These are phyloP conservation scores for Corbicula japonica DNA, from an alignment of 2,888 invertebrate species.

Conservation along the genomic window DNA sequence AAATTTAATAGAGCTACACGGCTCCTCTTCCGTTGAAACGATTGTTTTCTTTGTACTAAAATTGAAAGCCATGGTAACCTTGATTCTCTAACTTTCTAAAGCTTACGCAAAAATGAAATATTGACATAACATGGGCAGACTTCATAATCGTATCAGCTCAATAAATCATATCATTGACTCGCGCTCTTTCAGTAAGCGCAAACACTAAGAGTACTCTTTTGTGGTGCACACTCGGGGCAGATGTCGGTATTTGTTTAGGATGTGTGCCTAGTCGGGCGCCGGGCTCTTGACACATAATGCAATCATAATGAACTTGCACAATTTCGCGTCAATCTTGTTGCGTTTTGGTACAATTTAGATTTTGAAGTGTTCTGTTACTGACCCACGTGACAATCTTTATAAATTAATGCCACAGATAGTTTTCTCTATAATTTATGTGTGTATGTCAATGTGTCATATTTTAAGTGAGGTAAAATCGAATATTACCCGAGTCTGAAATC, in stretches of 20 bases:
- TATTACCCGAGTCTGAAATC: too few relatives aligned
- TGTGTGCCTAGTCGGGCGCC: constrained; percentile 4
- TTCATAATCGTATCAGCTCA: constrained; percentile 26
- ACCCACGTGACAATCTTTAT: too few relatives aligned
- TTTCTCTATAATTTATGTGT: too few relatives aligned
- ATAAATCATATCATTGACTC: constrained; percentile 36
- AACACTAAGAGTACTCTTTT: constrained; percentile 10
- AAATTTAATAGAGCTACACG: not conserved
- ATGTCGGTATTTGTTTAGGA: constrained; percentile 37
- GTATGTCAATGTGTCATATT: too few relatives aligned
- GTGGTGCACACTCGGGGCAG: constrained; percentile 29
- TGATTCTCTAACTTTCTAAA: constrained; percentile 5
- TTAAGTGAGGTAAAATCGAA: too few relatives aligned
- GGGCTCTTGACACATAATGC: constrained; percentile 28
- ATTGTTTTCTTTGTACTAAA: constrained; percentile 11
- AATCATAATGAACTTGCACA: constrained; percentile 32
- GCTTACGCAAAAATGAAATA: constrained; percentile 31
- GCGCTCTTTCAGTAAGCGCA: constrained; percentile 2
- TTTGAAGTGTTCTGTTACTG: too few relatives aligned
- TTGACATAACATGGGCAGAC: constrained; percentile 24
- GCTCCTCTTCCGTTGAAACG: constrained; percentile 6
- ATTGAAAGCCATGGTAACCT: constrained; percentile 6
- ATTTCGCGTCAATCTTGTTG: too few relatives aligned
- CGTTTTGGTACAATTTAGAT: too few relatives aligned
- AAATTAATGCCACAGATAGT: too few relatives aligned